These are phyloP conservation scores for Podarcis raffonei DNA, from an alignment of 2,113 vertebrate genomes.

Conservation along the genomic window DNA sequence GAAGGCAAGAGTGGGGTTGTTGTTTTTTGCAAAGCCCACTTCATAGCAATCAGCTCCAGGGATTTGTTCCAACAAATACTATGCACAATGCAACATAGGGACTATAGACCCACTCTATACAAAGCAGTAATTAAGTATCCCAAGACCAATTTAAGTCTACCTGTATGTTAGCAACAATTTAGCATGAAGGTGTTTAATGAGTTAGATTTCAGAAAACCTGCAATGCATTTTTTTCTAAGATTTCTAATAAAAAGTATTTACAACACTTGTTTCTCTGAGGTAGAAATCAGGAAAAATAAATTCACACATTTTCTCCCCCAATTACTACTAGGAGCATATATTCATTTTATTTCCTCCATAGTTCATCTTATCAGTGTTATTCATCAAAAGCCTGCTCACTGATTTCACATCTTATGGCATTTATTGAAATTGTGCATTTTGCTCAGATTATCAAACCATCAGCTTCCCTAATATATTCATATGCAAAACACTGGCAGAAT, in stretches of 20 bases:
- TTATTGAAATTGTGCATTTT: constrained; percentile 49
- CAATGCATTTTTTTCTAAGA: background rate
- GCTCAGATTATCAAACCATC: constrained; percentile 44
- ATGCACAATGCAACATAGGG: background rate
- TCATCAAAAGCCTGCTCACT: constrained; percentile 10
- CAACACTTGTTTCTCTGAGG: constrained; percentile 19
- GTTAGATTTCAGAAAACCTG: background rate
- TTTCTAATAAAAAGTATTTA: constrained; percentile 41
- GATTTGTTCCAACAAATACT: background rate
- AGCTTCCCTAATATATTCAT: constrained; percentile 46
- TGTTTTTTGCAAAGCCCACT: no score
- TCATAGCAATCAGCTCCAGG: no score
- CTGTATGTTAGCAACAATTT: background rate
- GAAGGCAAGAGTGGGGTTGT: no score
- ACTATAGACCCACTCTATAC: background rate
- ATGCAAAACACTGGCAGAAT: constrained; percentile 59
- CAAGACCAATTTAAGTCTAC: background rate
- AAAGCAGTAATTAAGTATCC: background rate
- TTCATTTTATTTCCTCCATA: constrained; percentile 43
- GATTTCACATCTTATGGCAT: constrained; percentile 54
- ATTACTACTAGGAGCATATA: constrained; percentile 41
- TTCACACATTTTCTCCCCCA: constrained; percentile 27
- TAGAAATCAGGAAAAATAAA: constrained; percentile 38
- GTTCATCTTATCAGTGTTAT: background rate
- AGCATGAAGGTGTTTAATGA: background rate